phyloP scores from a whole-genome alignment of 2,797 vertebrate genomes.

The Cryptoprocta ferox region DNA sequence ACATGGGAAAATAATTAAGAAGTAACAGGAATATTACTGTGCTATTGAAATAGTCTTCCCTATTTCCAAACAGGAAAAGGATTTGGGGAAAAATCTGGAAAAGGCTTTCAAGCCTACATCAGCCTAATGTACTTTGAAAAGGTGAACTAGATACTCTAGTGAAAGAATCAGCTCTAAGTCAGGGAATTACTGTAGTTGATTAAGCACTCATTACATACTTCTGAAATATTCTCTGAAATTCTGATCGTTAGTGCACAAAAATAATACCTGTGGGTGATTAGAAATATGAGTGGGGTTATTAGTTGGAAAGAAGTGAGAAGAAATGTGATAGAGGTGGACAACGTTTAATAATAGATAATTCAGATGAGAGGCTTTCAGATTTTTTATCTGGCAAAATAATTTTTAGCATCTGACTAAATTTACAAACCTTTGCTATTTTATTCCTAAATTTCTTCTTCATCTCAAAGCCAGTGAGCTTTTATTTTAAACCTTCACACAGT shows the following conservation, averaged over 20 bases:
- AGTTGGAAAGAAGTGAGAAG: slow-evolving; percentile 49
- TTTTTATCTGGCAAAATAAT: slow-evolving; percentile 36
- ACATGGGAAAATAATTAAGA: slow-evolving; percentile 48
- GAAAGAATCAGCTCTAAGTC: neutral
- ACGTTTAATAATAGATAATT: neutral
- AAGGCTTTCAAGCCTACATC: slow-evolving; percentile 41
- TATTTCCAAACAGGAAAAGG: slow-evolving; percentile 16
- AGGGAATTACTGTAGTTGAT: slow-evolving; percentile 22
- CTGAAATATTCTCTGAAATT: slow-evolving; percentile 55
- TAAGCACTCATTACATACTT: slow-evolving; percentile 33
- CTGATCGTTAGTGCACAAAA: slow-evolving; percentile 40
- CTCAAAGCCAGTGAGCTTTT: slow-evolving; percentile 55
- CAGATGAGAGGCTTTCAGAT: slow-evolving; percentile 29
- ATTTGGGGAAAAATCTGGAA: slow-evolving; percentile 43
- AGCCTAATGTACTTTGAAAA: slow-evolving; percentile 9
- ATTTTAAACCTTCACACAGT: slow-evolving; percentile 47
- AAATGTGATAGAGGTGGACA: slow-evolving; percentile 23
- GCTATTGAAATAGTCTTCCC: neutral
- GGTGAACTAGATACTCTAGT: neutral
- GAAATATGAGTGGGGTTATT: slow-evolving; percentile 51
- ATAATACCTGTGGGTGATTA: neutral
- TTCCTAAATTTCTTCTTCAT: slow-evolving; percentile 62
- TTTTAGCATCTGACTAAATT: slow-evolving; percentile 63
- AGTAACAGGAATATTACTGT: slow-evolving; percentile 9
- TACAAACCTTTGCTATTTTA: slow-evolving; percentile 59